Evolutionary conservation across 2,888 invertebrate species (phyloP).

Genomic region (Petrolisthes cinctipes): DNA sequence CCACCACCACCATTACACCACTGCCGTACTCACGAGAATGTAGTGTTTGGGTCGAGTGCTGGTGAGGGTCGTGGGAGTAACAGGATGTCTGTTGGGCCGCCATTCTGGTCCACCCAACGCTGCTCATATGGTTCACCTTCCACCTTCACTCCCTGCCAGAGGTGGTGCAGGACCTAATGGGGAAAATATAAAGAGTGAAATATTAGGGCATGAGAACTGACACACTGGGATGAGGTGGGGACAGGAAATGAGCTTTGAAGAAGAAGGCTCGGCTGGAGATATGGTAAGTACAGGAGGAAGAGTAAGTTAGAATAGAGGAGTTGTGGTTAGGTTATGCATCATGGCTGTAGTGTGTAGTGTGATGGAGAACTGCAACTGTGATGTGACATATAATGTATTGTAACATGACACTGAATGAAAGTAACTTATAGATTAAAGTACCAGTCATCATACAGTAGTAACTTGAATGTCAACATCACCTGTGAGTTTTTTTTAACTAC

Average conservation of each 20-base stretch:
- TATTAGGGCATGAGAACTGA: no score
- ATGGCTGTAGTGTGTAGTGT: no score
- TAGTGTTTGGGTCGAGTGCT: conserved; percentile 93
- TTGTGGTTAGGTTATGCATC: not conserved
- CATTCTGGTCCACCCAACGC: conserved; percentile 86
- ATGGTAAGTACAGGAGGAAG: not conserved
- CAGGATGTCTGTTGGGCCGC: conserved; percentile 86
- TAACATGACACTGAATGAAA: no score
- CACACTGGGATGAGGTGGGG: not conserved
- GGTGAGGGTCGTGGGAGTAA: conserved; percentile 90
- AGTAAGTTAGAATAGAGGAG: conserved; percentile 12
- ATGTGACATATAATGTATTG: no score
- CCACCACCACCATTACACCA: not conserved
- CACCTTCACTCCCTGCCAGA: conserved; percentile 29
- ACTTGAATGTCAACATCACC: no score
- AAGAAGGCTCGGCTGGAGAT: not conserved
- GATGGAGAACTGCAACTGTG: no score
- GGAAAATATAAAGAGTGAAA: not conserved
- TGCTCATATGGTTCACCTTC: conserved; percentile 31
- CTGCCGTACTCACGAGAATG: conserved; percentile 79
- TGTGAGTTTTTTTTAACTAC: no score
- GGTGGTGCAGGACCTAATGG: conserved; percentile 38
- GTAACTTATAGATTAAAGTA: no score
- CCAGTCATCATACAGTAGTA: no score
- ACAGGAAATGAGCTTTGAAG: not conserved